phyloP scores from a whole-genome alignment of 92 coral and sea anemone genomes.

The Heliopora coerulea region DNA sequence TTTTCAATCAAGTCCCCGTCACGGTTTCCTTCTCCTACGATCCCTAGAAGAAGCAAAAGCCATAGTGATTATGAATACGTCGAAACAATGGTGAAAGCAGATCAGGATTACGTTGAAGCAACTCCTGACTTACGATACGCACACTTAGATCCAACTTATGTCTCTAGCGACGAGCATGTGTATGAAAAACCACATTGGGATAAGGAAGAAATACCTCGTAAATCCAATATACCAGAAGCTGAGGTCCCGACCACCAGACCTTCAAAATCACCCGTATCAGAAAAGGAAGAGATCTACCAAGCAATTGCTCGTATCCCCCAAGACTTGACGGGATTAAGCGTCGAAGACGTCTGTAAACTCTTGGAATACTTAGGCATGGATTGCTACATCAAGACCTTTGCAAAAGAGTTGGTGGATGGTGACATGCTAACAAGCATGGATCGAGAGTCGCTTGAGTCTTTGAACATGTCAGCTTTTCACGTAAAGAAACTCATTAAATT shows the following conservation, averaged over 20 bases:
- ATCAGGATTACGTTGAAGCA: no score
- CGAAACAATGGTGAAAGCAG: no score
- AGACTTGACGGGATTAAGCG: background rate
- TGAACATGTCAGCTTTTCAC: background rate
- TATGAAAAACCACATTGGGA: no score
- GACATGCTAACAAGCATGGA: background rate
- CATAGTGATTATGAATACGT: no score
- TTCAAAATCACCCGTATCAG: background rate
- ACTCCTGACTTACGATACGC: no score
- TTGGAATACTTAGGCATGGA: background rate
- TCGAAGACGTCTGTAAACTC: background rate
- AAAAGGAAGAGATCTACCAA: background rate
- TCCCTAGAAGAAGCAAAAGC: no score
- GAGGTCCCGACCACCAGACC: background rate
- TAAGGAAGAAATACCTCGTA: background rate
- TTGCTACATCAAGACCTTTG: no score
- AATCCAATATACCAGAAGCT: background rate
- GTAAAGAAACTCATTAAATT: constrained; percentile 6
- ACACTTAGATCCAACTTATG: no score
- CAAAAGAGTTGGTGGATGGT: background rate
- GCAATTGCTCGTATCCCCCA: background rate
- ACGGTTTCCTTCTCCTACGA: no score
- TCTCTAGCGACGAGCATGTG: no score
- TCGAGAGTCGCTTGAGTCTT: background rate
- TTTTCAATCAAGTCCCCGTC: background rate